These are phyloP conservation scores for Phenacoccus solenopsis DNA, from an alignment of 1,140 invertebrate genomes.

Conservation along the genomic window DNA sequence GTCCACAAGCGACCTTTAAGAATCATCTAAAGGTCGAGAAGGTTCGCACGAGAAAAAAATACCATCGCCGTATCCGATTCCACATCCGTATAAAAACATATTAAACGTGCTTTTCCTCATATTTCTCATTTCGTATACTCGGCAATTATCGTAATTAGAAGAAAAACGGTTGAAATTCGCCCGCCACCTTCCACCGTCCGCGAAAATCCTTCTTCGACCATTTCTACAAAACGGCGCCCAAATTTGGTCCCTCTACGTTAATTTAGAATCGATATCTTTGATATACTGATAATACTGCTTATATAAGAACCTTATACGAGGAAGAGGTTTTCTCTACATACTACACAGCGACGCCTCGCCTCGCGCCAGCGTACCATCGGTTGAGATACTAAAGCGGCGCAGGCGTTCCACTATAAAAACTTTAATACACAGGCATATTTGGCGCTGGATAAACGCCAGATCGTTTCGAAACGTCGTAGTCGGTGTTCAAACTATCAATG, in stretches of 20 bases:
- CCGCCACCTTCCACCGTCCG: too few relatives aligned
- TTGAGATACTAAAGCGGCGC: conserved; percentile 4
- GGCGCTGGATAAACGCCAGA: conserved; percentile 10
- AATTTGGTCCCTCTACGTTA: conserved; percentile 8
- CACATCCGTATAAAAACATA: background rate
- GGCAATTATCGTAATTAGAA: background rate
- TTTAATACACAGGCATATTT: background rate
- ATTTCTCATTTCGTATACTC: background rate
- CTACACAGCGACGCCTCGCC: background rate
- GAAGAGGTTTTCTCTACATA: background rate
- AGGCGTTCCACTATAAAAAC: conserved; percentile 5
- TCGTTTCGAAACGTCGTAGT: conserved; percentile 14
- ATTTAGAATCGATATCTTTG: conserved; percentile 18
- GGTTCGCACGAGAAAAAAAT: background rate
- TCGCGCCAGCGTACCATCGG: conserved; percentile 4
- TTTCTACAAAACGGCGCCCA: background rate
- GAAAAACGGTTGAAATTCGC: background rate
- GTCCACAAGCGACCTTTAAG: background rate
- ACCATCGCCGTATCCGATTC: too few relatives aligned
- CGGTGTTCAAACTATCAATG: conserved; percentile 17
- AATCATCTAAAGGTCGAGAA: background rate
- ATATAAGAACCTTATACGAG: conserved; percentile 4
- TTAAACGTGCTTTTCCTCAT: background rate
- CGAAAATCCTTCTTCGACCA: background rate
- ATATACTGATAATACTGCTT: conserved; percentile 18